phyloP scores from a whole-genome alignment of 2,113 vertebrate genomes.

The Tautogolabrus adspersus region DNA sequence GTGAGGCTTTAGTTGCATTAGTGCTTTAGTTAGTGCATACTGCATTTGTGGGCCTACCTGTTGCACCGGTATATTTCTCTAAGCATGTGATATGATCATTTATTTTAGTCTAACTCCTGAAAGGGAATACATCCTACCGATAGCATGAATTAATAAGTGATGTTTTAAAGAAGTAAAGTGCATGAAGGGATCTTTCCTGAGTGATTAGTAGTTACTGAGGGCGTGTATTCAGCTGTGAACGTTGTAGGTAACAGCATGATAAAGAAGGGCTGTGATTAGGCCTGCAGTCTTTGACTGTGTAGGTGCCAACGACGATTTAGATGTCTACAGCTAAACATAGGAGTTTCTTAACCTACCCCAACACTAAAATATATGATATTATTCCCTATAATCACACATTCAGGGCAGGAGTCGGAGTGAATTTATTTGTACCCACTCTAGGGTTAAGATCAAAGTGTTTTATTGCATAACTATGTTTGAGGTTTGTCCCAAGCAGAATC shows the following conservation, averaged over 20 bases:
- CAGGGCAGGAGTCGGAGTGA: no score
- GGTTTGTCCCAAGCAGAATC: background rate
- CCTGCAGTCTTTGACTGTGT: background rate
- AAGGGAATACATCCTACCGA: background rate
- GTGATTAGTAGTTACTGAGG: constrained; percentile 26
- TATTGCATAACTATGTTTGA: background rate
- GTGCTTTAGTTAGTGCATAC: background rate
- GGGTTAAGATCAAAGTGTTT: background rate
- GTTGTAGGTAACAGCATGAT: constrained; percentile 46
- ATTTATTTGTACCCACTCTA: background rate
- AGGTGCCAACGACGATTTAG: background rate
- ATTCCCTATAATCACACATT: background rate
- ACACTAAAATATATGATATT: background rate
- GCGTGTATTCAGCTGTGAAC: constrained; percentile 35
- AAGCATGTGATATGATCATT: background rate
- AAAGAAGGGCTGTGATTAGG: constrained; percentile 40
- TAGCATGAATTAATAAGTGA: constrained; percentile 5
- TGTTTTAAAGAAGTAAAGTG: background rate
- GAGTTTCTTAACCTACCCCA: background rate
- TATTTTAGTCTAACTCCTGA: background rate
- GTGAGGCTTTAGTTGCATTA: background rate
- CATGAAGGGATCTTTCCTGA: constrained; percentile 1
- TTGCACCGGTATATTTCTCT: background rate
- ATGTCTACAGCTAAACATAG: background rate
- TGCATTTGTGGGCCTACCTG: background rate